Percentiles rank a stretch among this genome's conserved stretches.
phyloP scores from a whole-genome alignment of 2,888 invertebrate genomes.

The Monochamus alternatus region DNA sequence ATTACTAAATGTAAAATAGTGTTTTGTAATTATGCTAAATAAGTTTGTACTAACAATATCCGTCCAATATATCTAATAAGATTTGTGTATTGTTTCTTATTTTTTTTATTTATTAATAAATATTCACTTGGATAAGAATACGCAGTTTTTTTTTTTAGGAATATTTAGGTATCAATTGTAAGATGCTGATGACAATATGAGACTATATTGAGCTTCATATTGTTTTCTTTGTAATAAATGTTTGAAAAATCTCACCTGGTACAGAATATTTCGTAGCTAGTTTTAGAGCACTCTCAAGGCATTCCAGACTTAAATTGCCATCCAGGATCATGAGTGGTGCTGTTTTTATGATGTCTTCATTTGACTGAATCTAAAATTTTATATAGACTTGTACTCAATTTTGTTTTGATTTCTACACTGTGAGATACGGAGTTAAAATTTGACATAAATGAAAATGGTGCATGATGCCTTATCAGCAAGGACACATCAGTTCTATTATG shows the following conservation, averaged over 20 bases:
- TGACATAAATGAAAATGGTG: not conserved
- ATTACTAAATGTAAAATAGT: too few relatives aligned
- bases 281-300: slow-evolving; percentile 78
- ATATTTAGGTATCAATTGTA: too few relatives aligned
- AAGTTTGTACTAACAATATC: not conserved
- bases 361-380: slow-evolving; percentile 74
- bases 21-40: too few relatives aligned
- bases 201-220: too few relatives aligned
- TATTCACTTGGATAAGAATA: not conserved
- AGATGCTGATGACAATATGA: too few relatives aligned
- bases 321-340: slow-evolving; percentile 88
- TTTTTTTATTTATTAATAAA: slow-evolving; percentile 12
- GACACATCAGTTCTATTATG: slow-evolving; percentile 2
- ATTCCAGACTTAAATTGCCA: slow-evolving; percentile 82
- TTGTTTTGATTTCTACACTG: too few relatives aligned
- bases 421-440: not conserved
- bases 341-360: slow-evolving; percentile 74
- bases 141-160: too few relatives aligned
- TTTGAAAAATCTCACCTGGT: slow-evolving; percentile 76
- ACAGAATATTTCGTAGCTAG: slow-evolving; percentile 76
- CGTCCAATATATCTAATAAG: not conserved
- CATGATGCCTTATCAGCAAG: not conserved
- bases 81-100: not conserved
- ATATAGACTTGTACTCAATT: too few relatives aligned
- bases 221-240: too few relatives aligned